These are phyloP conservation scores for Tipula lateralis DNA, from an alignment of 2,888 invertebrate species.

Conservation along the genomic window DNA sequence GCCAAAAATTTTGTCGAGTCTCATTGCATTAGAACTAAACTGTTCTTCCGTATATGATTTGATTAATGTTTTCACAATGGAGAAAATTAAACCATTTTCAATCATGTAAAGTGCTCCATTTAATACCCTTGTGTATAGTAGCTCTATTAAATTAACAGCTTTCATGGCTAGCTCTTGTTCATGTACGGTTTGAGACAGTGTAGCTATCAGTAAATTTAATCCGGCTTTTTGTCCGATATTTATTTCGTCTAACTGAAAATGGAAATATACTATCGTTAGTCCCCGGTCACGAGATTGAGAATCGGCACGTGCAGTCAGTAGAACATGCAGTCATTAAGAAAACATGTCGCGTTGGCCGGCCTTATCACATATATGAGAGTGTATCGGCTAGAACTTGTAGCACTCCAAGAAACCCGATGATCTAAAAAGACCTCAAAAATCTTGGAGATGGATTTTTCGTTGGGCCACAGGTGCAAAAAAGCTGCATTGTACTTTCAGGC, in stretches of 20 bases:
- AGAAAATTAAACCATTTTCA: conserved; percentile 45
- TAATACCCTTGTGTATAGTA: conserved; percentile 41
- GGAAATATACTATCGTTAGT: no score
- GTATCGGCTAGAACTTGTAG: no score
- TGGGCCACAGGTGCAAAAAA: no score
- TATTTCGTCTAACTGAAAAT: not conserved
- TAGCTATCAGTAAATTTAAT: conserved; percentile 43
- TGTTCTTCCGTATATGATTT: conserved; percentile 36
- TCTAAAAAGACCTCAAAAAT: no score
- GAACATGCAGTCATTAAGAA: no score
- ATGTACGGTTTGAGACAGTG: conserved; percentile 40
- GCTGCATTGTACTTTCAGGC: no score
- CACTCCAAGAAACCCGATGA: no score
- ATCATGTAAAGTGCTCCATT: conserved; percentile 41
- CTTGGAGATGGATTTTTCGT: no score
- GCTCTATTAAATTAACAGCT: conserved; percentile 41
- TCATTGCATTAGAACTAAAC: not conserved
- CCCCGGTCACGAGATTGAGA: no score
- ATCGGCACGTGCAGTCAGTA: no score
- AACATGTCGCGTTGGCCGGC: no score
- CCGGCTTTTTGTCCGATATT: conserved; percentile 36
- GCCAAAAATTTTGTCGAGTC: not conserved
- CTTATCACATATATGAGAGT: no score
- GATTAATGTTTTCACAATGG: conserved; percentile 43
- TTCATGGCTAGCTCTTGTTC: conserved; percentile 38